Percentiles rank a stretch among this genome's conserved stretches.
These are phyloP conservation scores for Drosophila quadrilineata DNA, from an alignment of 1,140 invertebrate genomes.

Conservation along the genomic window DNA sequence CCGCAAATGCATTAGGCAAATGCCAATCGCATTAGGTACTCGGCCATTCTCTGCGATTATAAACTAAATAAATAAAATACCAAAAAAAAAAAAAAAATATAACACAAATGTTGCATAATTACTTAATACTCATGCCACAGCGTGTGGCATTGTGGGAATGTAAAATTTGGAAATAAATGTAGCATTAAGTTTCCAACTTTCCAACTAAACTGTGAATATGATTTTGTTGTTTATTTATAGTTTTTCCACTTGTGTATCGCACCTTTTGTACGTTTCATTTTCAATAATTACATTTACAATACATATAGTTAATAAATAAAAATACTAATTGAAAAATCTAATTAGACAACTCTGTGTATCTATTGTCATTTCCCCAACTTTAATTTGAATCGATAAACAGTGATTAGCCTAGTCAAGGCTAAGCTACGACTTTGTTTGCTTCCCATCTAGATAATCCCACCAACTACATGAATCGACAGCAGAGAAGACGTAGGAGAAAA, in stretches of 20 bases:
- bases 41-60: not conserved
- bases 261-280: constrained; percentile 53
- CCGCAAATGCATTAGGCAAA: constrained; percentile 12
- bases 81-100: too few relatives aligned
- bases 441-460: constrained; percentile 22
- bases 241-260: constrained; percentile 45
- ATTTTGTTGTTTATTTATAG: constrained; percentile 42
- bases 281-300: constrained; percentile 44
- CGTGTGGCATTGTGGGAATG: constrained; percentile 4
- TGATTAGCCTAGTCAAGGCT: constrained; percentile 4
- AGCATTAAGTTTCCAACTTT: constrained; percentile 40
- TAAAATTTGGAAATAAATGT: constrained; percentile 17
- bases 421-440: constrained; percentile 13
- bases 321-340: constrained; percentile 27
- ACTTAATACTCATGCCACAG: too few relatives aligned
- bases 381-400: not conserved
- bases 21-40: constrained; percentile 1
- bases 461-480: constrained; percentile 15
- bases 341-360: too few relatives aligned
- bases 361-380: not conserved
- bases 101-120: constrained; percentile 16
- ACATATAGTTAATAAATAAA: constrained; percentile 56
- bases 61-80: too few relatives aligned
- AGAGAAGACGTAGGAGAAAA: too few relatives aligned
- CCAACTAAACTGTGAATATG: constrained; percentile 51